Base-by-base conservation (phyloP, 1,140 invertebrate genomes). In the Colletes latitarsis region DNA sequence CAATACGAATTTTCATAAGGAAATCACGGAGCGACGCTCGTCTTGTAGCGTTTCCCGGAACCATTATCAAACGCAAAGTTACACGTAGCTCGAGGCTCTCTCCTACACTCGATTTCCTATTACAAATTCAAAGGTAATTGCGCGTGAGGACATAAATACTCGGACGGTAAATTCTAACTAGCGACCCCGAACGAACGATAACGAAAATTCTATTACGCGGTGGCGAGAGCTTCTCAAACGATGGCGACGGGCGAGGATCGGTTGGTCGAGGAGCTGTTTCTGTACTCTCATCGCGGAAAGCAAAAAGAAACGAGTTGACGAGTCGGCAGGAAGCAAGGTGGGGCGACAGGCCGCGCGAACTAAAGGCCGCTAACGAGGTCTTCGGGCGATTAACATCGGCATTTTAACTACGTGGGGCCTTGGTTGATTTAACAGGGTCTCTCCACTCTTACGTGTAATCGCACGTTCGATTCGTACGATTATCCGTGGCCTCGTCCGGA, bases 361-460 rank as follows among this genome's bases (percentile, higher is more conserved):
- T 77, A 88, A 87, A 87, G 85, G 86, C 78, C 79, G 82, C 85
- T 88, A 88, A 88, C 86, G 86, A 88, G 85, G 72, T 78, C 82
- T 84, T 72, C 58, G 78, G 72, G 64, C 85, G 86, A 88, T 88
- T 88, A 87, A 87, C 85, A 88, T 88, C 82, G 85, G 86, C 69
- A 87, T 88, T 88, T 88, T 88, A 88, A 88, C 85, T 86, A 83
- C 84, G 85, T 68, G 60, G 73, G 60, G 21, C 66, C 82, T 62
- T 72, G 67, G 81, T 86, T 84, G 85, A 87, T 87, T 87, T 83
- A 87, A 87, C 82, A 78, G 85, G 70, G 46, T 60, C 75, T 9
- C 6, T 46, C 43, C 43, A 3, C 9, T 6, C 9, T 46, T 84
- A 87, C 78, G 85, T 85, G 82, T 82, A 86, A 86, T 87, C 82